These are phyloP conservation scores for Corynorhinus townsendii DNA, from an alignment of 2,113 vertebrate species.

Conservation along the genomic window DNA sequence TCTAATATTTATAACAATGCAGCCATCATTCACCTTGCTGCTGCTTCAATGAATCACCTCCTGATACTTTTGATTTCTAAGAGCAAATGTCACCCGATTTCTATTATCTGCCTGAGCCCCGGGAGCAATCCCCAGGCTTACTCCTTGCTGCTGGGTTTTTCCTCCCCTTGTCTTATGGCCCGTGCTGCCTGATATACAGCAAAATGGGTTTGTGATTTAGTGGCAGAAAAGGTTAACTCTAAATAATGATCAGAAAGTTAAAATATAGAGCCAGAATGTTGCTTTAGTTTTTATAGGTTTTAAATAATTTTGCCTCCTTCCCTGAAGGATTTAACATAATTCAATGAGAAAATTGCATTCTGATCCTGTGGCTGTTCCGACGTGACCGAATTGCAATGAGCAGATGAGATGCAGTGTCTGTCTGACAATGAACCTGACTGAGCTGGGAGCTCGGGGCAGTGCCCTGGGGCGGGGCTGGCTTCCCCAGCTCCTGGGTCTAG, in stretches of 20 bases:
- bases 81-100: slow-evolving; percentile 58
- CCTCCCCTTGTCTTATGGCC: slow-evolving; percentile 40
- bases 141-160: neutral
- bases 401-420: slow-evolving; percentile 12
- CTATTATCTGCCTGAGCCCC: slow-evolving; percentile 47
- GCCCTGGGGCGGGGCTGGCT: neutral
- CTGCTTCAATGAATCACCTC: slow-evolving; percentile 55
- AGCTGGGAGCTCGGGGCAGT: neutral
- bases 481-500: neutral
- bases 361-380: slow-evolving; percentile 69
- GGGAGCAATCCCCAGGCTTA: neutral
- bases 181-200: slow-evolving; percentile 65
- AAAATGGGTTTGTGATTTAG: slow-evolving; percentile 79
- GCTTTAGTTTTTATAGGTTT: slow-evolving; percentile 80
- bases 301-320: slow-evolving; percentile 80
- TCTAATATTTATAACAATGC: slow-evolving; percentile 60
- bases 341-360: slow-evolving; percentile 79
- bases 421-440: neutral
- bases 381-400: slow-evolving; percentile 72
- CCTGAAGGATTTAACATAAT: slow-evolving; percentile 75
- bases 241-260: slow-evolving; percentile 83
- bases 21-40: slow-evolving; percentile 13
- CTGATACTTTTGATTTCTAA: slow-evolving; percentile 58
- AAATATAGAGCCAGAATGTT: slow-evolving; percentile 77
- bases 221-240: slow-evolving; percentile 85